Evolutionary conservation across 2,797 vertebrate genomes (phyloP).

Genomic region (Sebastes minor): DNA sequence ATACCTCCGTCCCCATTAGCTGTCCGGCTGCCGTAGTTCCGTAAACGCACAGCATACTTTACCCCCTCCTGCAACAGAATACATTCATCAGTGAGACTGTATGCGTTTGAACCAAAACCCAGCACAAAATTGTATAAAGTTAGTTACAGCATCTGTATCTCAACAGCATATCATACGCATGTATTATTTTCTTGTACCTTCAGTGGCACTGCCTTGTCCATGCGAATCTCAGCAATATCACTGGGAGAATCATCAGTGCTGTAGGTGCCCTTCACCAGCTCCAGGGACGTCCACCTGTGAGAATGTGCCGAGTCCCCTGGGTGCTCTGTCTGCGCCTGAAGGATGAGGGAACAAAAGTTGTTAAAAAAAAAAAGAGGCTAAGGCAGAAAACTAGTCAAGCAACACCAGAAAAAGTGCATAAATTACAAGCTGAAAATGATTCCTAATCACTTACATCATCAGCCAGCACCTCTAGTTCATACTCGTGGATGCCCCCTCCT

Average conservation of each 20-base stretch:
- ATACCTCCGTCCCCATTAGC: slow-evolving; percentile 99
- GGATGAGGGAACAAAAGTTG: background rate
- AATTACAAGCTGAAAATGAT: background rate
- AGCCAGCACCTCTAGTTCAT: slow-evolving; percentile 96
- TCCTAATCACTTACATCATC: slow-evolving; percentile 89
- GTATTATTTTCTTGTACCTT: slow-evolving; percentile 83
- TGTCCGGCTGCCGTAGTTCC: slow-evolving; percentile 98
- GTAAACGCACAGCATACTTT: slow-evolving; percentile 94
- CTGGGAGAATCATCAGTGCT: slow-evolving; percentile 98
- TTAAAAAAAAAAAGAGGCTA: background rate
- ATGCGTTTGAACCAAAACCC: background rate
- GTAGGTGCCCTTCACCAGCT: slow-evolving; percentile 98
- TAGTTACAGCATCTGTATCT: background rate
- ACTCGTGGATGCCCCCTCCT: slow-evolving; percentile 98
- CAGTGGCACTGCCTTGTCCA: slow-evolving; percentile 97
- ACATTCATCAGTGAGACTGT: background rate
- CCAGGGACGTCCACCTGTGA: slow-evolving; percentile 98
- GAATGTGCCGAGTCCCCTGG: slow-evolving; percentile 96
- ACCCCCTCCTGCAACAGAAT: slow-evolving; percentile 88
- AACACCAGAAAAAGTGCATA: background rate
- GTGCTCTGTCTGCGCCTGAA: slow-evolving; percentile 92
- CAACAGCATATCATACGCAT: background rate
- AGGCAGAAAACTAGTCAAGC: background rate
- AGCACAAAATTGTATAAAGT: background rate
- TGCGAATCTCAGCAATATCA: slow-evolving; percentile 97